phyloP scores from a whole-genome alignment of 1,140 invertebrate genomes.

The Temnothorax longispinosus region DNA sequence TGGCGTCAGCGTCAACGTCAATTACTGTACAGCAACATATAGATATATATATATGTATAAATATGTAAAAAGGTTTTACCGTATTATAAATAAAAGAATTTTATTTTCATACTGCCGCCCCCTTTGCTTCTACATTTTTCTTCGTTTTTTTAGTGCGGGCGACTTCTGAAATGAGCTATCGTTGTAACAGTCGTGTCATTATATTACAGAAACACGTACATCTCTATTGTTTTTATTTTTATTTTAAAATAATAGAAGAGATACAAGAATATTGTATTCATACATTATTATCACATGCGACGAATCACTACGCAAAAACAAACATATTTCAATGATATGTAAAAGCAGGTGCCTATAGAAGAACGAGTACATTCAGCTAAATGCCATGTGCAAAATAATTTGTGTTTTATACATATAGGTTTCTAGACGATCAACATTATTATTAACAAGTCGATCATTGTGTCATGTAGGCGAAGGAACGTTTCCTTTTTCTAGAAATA shows the following conservation, averaged over 20 bases:
- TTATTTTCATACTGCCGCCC: conserved; percentile 45
- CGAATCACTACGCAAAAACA: neutral
- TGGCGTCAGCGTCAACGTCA: conserved; percentile 4
- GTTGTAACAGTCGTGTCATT: neutral
- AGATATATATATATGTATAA: neutral
- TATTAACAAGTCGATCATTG: conserved; percentile 9
- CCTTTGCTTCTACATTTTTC: neutral
- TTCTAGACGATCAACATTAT: neutral
- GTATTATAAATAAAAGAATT: conserved; percentile 49
- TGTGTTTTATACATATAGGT: neutral
- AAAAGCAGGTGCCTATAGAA: neutral
- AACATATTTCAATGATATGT: neutral
- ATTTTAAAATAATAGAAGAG: neutral
- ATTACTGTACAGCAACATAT: neutral
- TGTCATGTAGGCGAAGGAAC: neutral
- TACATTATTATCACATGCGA: neutral
- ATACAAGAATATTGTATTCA: neutral
- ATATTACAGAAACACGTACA: neutral
- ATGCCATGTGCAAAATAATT: too few species aligned
- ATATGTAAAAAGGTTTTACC: conserved; percentile 34
- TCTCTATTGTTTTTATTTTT: neutral
- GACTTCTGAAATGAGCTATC: neutral
- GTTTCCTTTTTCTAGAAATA: neutral
- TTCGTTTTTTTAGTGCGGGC: neutral
- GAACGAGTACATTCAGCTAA: neutral